Conservation (phyloP, 1,140 invertebrate species). For the Drosophila trapezifrons region DNA sequence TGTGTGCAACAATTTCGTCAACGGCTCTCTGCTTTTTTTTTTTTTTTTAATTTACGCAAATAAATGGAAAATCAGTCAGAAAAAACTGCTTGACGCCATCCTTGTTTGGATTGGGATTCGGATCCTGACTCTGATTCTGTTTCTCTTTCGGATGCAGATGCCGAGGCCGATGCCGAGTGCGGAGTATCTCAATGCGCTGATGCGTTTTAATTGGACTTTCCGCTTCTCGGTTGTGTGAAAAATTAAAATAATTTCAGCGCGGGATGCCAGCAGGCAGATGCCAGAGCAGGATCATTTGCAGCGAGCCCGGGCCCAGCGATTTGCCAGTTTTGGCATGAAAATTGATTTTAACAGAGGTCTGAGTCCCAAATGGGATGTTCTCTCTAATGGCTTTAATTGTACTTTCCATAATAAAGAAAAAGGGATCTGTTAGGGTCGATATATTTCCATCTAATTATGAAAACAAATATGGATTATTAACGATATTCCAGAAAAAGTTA, state of each 20-base stretch:
- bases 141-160: slow-evolving; percentile 34
- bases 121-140: slow-evolving; percentile 23
- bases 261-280: not conserved
- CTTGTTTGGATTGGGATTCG: slow-evolving; percentile 24
- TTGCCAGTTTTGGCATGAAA: slow-evolving; percentile 57
- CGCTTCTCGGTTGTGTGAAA: slow-evolving; percentile 66
- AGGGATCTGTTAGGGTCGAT: not conserved
- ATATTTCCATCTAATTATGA: not conserved
- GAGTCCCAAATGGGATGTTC: not conserved
- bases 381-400: no score
- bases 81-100: slow-evolving; percentile 38
- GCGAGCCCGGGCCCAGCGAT: slow-evolving; percentile 8
- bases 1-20: slow-evolving; percentile 30
- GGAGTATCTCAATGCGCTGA: slow-evolving; percentile 55
- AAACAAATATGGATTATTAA: no score
- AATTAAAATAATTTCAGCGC: slow-evolving; percentile 71
- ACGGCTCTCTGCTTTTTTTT: slow-evolving; percentile 2
- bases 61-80: slow-evolving; percentile 80
- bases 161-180: slow-evolving; percentile 9
- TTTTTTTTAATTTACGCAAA: slow-evolving; percentile 70
- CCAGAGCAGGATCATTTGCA: slow-evolving; percentile 16
- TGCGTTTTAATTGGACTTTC: slow-evolving; percentile 83
- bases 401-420: no score
- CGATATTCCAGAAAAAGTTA: no score
- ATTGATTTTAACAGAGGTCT: slow-evolving; percentile 12